These are phyloP conservation scores for Odontamblyopus rebecca DNA, from an alignment of 2,797 vertebrate species.

Conservation along the genomic window DNA sequence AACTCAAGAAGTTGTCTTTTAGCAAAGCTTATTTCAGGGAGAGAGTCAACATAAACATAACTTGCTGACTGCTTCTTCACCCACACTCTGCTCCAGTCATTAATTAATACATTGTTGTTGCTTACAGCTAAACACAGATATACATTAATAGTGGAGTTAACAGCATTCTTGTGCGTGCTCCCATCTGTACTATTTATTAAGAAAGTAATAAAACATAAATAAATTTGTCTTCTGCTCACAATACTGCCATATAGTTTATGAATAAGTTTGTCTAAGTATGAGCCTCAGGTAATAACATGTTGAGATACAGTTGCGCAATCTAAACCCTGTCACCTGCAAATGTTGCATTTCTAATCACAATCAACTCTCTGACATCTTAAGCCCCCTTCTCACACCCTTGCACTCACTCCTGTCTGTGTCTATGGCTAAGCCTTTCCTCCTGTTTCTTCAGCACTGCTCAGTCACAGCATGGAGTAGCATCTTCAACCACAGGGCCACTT, in stretches of 20 bases:
- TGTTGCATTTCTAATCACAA: slow-evolving; percentile 41
- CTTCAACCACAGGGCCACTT: slow-evolving; percentile 51
- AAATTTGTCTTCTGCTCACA: not conserved
- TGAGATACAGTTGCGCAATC: slow-evolving; percentile 44
- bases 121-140: too few species aligned
- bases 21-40: not conserved
- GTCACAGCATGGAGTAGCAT: slow-evolving; percentile 31
- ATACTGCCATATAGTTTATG: slow-evolving; percentile 10
- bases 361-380: slow-evolving; percentile 55
- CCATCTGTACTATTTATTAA: not conserved
- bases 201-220: slow-evolving; percentile 15
- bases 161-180: too few species aligned
- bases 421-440: slow-evolving; percentile 55
- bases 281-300: slow-evolving; percentile 45
- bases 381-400: slow-evolving; percentile 44
- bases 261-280: slow-evolving; percentile 1
- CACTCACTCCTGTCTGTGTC: slow-evolving; percentile 58
- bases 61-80: not conserved
- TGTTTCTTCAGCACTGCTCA: slow-evolving; percentile 43
- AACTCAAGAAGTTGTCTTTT: not conserved
- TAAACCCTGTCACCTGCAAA: slow-evolving; percentile 33
- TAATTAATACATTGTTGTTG: too few species aligned
- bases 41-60: too few species aligned
- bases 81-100: not conserved
- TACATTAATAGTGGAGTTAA: too few species aligned